Conservation (phyloP, 2,888 invertebrate species). For the Fragum whitleyi region DNA sequence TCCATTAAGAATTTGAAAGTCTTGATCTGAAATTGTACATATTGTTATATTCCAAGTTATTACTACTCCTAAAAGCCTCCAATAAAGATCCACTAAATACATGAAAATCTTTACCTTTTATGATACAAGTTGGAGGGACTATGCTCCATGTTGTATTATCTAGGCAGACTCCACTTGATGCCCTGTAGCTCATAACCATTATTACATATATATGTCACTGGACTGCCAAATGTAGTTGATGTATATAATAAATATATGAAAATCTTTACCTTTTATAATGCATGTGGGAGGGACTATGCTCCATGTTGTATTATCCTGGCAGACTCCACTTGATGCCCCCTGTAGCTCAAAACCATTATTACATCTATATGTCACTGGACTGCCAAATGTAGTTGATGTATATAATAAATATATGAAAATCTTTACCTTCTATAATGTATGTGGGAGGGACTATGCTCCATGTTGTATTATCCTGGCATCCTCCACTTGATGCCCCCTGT, state of each 20-base stretch:
- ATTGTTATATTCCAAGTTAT: no score
- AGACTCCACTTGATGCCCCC: background rate
- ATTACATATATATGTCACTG: no score
- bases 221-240: no score
- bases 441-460: background rate
- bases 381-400: constrained; percentile 9
- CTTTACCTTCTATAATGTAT: background rate
- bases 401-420: background rate
- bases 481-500: background rate
- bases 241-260: no score
- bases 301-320: constrained; percentile 1
- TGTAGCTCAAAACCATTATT: constrained; percentile 3
- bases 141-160: no score
- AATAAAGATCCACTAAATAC: no score
- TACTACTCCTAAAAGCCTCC: no score
- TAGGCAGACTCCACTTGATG: no score
- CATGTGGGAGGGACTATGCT: background rate
- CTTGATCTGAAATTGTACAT: no score
- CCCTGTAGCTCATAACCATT: no score
- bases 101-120: no score
- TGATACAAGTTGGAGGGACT: background rate
- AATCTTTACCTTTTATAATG: background rate
- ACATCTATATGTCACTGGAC: background rate
- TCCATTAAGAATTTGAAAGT: no score
- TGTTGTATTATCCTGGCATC: background rate